Conservation (phyloP, 2,797 vertebrate species). For the Parotocinclus haroldoi region DNA sequence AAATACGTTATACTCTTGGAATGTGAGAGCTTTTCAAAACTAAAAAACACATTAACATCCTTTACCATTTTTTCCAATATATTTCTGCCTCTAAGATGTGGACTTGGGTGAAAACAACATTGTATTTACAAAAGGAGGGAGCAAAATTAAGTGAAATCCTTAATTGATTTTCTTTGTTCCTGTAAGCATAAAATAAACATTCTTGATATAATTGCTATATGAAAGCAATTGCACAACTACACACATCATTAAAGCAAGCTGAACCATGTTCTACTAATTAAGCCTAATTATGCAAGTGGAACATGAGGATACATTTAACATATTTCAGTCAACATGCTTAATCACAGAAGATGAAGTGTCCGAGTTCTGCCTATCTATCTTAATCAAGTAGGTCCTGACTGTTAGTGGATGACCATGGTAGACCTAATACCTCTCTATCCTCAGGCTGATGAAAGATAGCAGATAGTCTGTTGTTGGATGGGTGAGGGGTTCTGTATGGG, state of each 20-base stretch:
- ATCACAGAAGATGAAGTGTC: constrained; percentile 64
- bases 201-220: constrained; percentile 15
- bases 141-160: neutral
- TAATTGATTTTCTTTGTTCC: constrained; percentile 13
- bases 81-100: neutral
- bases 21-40: constrained; percentile 54
- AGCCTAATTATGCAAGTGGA: constrained; percentile 52
- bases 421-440: constrained; percentile 53
- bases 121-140: neutral
- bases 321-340: constrained; percentile 63
- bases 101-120: neutral
- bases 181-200: neutral
- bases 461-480: constrained; percentile 51
- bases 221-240: constrained; percentile 12
- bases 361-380: constrained; percentile 64
- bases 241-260: constrained; percentile 4
- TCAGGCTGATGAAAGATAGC: constrained; percentile 63
- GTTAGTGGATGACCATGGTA: constrained; percentile 50
- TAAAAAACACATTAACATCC: constrained; percentile 8
- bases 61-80: constrained; percentile 33
- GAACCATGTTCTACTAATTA: constrained; percentile 58
- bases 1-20: too few relatives aligned
- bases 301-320: constrained; percentile 76
- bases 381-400: constrained; percentile 60
- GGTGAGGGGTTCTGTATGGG: constrained; percentile 35